phyloP scores from a whole-genome alignment of 2,888 invertebrate genomes.

The Leptopilina drosophilae region DNA sequence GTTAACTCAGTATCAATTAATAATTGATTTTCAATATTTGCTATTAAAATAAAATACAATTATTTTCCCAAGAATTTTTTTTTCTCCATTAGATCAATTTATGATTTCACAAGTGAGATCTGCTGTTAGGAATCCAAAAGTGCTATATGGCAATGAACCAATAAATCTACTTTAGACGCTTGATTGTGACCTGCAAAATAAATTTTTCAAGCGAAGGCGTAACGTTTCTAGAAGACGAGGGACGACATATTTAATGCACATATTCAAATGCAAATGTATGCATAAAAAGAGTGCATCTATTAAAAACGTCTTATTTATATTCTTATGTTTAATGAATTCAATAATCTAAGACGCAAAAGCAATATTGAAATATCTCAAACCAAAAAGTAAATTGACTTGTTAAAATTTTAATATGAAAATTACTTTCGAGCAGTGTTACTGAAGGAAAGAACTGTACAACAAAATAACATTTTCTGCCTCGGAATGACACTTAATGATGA shows the following conservation, averaged over 20 bases:
- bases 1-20: no score
- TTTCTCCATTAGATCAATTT: not conserved
- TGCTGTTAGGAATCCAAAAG: constrained; percentile 18
- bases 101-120: constrained; percentile 19
- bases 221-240: constrained; percentile 52
- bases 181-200: constrained; percentile 46
- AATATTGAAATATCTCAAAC: no score
- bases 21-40: not conserved
- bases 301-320: not conserved
- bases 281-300: constrained; percentile 13
- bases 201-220: constrained; percentile 60
- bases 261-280: constrained; percentile 33
- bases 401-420: not conserved
- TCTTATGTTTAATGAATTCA: constrained; percentile 3
- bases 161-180: constrained; percentile 38
- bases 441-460: constrained; percentile 25
- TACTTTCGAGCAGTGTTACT: not conserved
- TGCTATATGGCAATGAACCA: constrained; percentile 30
- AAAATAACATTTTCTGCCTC: constrained; percentile 46
- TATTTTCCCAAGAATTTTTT: not conserved
- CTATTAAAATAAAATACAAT: no score
- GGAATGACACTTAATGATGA: constrained; percentile 63
- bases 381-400: not conserved
- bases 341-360: constrained; percentile 42
- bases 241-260: constrained; percentile 4